Evolutionary conservation across 2,888 invertebrate species (phyloP).

Genomic region (Lissonota sp.): DNA sequence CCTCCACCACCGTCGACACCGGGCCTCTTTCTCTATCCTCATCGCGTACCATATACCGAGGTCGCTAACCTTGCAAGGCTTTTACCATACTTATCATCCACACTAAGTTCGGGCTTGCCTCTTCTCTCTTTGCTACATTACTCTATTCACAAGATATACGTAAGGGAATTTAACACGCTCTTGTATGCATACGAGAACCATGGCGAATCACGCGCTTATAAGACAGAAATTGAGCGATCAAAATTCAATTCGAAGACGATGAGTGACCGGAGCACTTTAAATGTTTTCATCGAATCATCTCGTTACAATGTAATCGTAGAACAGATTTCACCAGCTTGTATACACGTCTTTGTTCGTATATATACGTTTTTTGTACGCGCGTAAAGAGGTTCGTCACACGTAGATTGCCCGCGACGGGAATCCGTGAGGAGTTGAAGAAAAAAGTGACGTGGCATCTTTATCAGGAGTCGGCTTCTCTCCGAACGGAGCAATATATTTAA

Average conservation of each 20-base stretch:
- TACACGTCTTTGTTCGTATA: conserved; percentile 8
- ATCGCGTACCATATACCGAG: conserved; percentile 23
- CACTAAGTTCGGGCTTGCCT: conserved; percentile 6
- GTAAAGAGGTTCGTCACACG: conserved; percentile 15
- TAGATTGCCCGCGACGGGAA: conserved; percentile 2
- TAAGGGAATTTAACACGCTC: neutral
- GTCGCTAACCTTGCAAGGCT: conserved; percentile 55
- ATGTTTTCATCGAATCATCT: conserved; percentile 52
- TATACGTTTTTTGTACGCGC: neutral
- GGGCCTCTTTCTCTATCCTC: conserved; percentile 37
- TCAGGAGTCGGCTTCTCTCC: conserved; percentile 20
- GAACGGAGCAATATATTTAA: conserved; percentile 17
- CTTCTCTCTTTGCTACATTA: conserved; percentile 21
- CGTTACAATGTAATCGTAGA: conserved; percentile 12
- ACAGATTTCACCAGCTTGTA: conserved; percentile 6
- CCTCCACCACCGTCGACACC: conserved; percentile 40
- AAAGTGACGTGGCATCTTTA: conserved; percentile 64
- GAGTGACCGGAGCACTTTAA: neutral
- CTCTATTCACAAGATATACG: neutral
- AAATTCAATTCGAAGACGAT: conserved; percentile 36
- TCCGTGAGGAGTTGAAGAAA: conserved; percentile 37
- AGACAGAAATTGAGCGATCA: conserved; percentile 33
- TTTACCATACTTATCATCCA: conserved; percentile 3
- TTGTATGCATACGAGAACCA: neutral
- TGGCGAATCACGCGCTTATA: neutral